Evolutionary conservation across 2,797 vertebrate genomes (phyloP), one percentile per base, ranked within the genome.

Genomic region (Chromobotia macracanthus): DNA sequence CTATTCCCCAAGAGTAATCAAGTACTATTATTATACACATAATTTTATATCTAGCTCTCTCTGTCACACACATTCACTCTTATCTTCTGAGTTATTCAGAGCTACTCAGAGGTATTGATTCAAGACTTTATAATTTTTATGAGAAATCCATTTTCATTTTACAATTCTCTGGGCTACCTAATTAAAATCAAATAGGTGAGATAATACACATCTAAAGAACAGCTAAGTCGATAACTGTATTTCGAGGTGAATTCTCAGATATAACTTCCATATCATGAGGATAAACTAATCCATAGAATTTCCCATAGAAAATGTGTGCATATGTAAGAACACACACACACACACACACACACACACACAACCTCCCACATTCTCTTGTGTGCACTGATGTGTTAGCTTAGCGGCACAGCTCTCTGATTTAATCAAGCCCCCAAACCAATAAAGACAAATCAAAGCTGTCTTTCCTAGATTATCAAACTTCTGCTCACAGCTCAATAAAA

Each of bases 181-280:
- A 63, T 79, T 72, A 77, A 79, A 80, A 58, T 72, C 68, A 23
- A 69, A 80, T 66, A 75, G 71, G 51, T 51, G 35, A 80, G 60
- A 72, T 55, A 83, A 50, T 18, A 68, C 71, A 74, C 51, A 68
- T 35, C 71, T 48, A 69, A 44, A 73, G 71, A 68, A 44, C 64
- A 41, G 23, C 16, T 60, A 46, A 75, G 64, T 68, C 28, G 16
- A 56, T 75, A 68, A 61, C 71, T 80, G 19, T 63, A 44, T 53
- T 71, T 63, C 61, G 46, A 78, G 58, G 19, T 53, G 19, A 50
- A 78, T 71, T 78, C 21, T 53, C 28, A 71, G 67, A 63, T 71
- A 64, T 64, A 71, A 90, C 89, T 86, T 87, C 89, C 90, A 89
- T 87, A 70, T 56, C 82, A 88, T 85, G 19, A 61, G 86, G 86